Evolutionary conservation across 2,113 vertebrate species (phyloP), one percentile per base, ranked within the genome.

Genomic region (Clupea harengus): DNA sequence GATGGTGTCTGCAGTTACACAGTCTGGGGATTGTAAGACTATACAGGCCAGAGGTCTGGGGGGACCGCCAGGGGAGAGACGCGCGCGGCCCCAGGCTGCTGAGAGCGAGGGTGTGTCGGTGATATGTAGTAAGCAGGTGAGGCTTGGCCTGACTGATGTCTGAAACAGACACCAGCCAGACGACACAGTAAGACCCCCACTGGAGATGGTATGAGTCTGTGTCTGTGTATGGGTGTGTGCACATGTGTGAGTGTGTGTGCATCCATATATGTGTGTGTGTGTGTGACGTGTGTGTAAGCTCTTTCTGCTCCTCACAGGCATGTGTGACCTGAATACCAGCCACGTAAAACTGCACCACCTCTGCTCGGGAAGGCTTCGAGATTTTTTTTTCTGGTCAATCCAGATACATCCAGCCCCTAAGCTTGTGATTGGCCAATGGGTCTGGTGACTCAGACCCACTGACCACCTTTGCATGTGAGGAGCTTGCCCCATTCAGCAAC

Each of bases 71-170:
- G 44, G 28, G n/a, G 67, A 54, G 80, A 28, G 80, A 11, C 32
- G 22, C 67, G 25, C 32, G 22, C 67, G 25, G n/a, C 32, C 46
- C 15, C 46, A 4, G 9, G 15, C 25, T 83, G 82, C 13, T 32
- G 44, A 52, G 25, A 18, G 18, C n/a, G 15, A 18, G 49, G 82
- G 49, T 52, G 52, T 52, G 46, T 52, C 60, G 64, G 81, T 87
- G 86, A 87, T 87, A 81, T 87, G 78, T 83, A 49, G 28, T 17
- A 6, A 81, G 67, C 82, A 84, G 50, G 75, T 81, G 83, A 84
- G 78, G 46, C 4, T 50, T 64, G 39, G 32, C 44, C 25, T 81
- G 64, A 72, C 64, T 28, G n/a, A 28, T 28, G 54, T 13, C 54
- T 72, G 64, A 28, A 72, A 60, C 54, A 60, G 54, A 60, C 54